phyloP scores from a whole-genome alignment of 1,140 invertebrate genomes.

The Nasonia giraulti region DNA sequence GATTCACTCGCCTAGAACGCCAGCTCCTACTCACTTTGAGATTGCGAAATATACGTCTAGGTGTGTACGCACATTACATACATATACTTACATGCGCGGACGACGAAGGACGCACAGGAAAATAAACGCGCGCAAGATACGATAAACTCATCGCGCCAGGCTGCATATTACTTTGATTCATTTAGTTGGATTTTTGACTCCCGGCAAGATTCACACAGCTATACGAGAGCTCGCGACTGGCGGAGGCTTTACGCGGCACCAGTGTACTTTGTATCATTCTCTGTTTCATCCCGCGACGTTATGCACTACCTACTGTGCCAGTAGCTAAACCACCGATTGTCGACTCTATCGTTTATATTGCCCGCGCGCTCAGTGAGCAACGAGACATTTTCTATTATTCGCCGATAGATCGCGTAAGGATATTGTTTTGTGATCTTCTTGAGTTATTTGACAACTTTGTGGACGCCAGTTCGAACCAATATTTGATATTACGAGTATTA shows the following conservation, averaged over 20 bases:
- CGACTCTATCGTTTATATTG: no score
- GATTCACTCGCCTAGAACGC: not conserved
- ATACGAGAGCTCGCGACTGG: no score
- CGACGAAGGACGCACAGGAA: slow-evolving; percentile 10
- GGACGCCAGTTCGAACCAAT: no score
- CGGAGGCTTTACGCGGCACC: no score
- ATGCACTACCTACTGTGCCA: not conserved
- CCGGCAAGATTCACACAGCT: not conserved
- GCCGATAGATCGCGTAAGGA: no score
- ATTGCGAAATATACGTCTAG: slow-evolving; percentile 9
- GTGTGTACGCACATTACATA: not conserved
- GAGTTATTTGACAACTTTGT: no score
- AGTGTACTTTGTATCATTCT: not conserved
- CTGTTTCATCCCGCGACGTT: no score
- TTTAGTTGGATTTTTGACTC: slow-evolving; percentile 17
- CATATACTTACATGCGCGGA: no score
- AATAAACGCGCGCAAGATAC: not conserved
- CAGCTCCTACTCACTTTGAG: not conserved
- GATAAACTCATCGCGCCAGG: not conserved
- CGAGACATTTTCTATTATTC: no score
- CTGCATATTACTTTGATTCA: slow-evolving; percentile 2
- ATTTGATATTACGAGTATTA: no score
- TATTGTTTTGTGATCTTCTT: no score
- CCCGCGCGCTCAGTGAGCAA: no score
- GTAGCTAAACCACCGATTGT: not conserved